Base-by-base conservation (phyloP, 2,113 vertebrate genomes). In the Orcinus orca region DNA sequence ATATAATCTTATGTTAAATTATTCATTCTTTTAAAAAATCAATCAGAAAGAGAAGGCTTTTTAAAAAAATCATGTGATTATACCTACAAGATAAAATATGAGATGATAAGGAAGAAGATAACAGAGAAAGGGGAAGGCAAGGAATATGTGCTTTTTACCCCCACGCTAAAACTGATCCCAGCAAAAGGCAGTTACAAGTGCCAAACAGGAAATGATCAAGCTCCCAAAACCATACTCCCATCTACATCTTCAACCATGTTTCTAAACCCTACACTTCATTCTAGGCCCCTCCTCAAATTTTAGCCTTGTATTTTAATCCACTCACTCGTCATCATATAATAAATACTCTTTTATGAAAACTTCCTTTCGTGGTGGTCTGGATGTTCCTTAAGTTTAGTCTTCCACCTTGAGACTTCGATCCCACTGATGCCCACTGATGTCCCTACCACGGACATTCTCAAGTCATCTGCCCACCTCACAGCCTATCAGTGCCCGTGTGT, bases 1-100 rank as follows among this genome's bases (percentile, higher is more conserved):
- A 12, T 8, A 33, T 33, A 80, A 55, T 17, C 44, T 71, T 83
- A 33, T 21, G 36, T 31, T 62, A 90, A 79, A 79, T 58, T 76
- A 80, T 38, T 71, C 25, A 65, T 80, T 70, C 87, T 91, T 82
- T 44, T 29, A 68, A 90, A 41, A 88, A 89, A 55, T 31, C 31
- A 95, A 36, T 92, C 8, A 82, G 44, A 92, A 94, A 86, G 8
- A 55, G 12, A 73, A 92, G 47, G 15, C 4, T 90, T 96, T 95
- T 41, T 90, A 47, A 86, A 29, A 85, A 83, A 94, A 73, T 53
- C 1, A 38, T 71, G 18, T 81, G 63, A 60, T 70, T 55, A 47
- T 38, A 76, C 12, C 38, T 53, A 5, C 7, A 81, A 81, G 58
- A 70, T 44, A 77, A 94, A 86, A 92, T 62, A 81, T 13, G 26